A percentile compares a stretch with the other conserved stretches of the same genome.
These are phyloP conservation scores for Neodiprion lecontei DNA, from an alignment of 1,140 invertebrate species.

Conservation along the genomic window DNA sequence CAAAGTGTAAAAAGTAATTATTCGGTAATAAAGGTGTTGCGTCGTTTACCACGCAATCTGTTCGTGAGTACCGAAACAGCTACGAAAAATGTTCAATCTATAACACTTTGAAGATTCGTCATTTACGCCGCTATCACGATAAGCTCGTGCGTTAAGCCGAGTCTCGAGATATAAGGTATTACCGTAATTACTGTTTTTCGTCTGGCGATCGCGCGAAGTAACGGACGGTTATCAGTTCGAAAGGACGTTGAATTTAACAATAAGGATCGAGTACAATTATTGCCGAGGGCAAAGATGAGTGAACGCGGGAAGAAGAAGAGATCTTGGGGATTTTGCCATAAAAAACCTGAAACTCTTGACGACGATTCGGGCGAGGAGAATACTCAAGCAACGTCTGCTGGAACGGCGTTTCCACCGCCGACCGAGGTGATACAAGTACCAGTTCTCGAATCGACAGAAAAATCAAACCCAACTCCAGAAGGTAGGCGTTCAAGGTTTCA, in stretches of 20 bases:
- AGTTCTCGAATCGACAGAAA: neutral
- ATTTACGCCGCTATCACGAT: neutral
- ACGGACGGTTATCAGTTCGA: neutral
- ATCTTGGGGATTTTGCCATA: constrained; percentile 20
- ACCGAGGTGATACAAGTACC: neutral
- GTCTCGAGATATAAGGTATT: neutral
- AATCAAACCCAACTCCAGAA: constrained; percentile 5
- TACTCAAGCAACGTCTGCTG: neutral
- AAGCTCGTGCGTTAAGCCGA: neutral
- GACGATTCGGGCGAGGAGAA: constrained; percentile 33
- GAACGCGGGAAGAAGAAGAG: neutral
- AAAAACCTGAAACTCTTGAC: constrained; percentile 33
- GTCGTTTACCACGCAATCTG: too few relatives aligned
- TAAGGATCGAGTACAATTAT: constrained; percentile 11
- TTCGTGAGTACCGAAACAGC: too few relatives aligned
- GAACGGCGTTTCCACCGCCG: neutral
- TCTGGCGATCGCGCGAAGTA: neutral
- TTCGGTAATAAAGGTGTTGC: too few relatives aligned
- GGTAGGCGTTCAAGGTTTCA: neutral
- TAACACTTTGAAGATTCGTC: neutral
- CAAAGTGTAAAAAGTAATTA: too few relatives aligned
- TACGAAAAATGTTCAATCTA: too few relatives aligned
- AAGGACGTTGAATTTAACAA: neutral
- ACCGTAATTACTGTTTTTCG: neutral
- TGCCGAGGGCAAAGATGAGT: neutral